phyloP scores from a whole-genome alignment of 2,797 vertebrate species.

The Hapalemur alaotrensis region DNA sequence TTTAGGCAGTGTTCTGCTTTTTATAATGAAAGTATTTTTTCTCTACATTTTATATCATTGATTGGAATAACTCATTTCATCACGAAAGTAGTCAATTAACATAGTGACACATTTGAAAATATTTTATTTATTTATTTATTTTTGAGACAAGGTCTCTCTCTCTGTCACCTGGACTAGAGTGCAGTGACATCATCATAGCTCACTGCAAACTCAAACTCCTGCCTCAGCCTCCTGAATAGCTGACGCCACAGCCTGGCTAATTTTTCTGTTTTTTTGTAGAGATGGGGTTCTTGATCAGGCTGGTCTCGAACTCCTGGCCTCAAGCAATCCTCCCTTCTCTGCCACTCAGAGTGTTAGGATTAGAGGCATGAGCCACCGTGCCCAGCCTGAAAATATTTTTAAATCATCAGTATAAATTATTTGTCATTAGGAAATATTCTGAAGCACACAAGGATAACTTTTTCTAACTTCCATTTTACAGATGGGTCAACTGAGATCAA shows the following conservation, averaged over 20 bases:
- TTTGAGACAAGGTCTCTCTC: background rate
- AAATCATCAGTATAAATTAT: background rate
- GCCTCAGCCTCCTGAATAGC: background rate
- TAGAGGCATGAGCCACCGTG: background rate
- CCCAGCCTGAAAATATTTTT: background rate
- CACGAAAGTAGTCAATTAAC: background rate
- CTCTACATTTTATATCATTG: background rate
- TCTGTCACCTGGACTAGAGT: background rate
- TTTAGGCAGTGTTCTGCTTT: background rate
- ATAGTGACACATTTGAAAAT: background rate
- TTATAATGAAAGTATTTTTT: background rate
- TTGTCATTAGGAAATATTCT: conserved; percentile 23
- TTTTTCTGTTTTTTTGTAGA: background rate
- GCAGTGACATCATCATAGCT: background rate
- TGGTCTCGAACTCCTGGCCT: background rate
- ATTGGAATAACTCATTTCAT: background rate
- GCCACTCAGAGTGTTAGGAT: background rate
- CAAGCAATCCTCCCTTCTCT: background rate
- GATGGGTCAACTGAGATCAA: background rate
- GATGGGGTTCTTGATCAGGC: background rate
- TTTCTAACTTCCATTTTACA: background rate
- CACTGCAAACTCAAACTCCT: background rate
- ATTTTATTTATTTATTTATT: background rate
- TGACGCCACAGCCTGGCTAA: background rate
- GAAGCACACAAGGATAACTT: background rate